Evolutionary conservation across 2,888 invertebrate species (phyloP).

Genomic region (Cancer borealis): DNA sequence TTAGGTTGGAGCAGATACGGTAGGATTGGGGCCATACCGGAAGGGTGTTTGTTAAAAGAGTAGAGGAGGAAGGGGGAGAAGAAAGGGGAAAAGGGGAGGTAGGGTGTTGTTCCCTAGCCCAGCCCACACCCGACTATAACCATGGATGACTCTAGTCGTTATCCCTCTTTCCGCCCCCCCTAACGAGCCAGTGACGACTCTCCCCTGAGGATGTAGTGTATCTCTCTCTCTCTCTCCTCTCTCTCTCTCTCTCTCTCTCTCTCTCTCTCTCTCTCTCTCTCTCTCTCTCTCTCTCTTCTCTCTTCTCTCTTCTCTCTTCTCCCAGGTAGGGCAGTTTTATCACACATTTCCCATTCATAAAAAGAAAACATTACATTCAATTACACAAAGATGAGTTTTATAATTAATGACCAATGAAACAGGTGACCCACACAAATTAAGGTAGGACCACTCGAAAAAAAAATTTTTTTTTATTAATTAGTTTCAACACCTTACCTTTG

Average conservation of each 20-base stretch:
- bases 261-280: conserved; percentile 29
- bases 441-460: neutral
- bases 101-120: neutral
- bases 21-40: no score
- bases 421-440: neutral
- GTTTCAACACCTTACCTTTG: neutral
- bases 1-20: no score
- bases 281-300: conserved; percentile 1
- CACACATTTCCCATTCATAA: no score
- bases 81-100: neutral
- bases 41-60: neutral
- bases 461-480: neutral
- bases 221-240: conserved; percentile 36
- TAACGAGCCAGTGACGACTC: conserved; percentile 15
- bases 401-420: neutral
- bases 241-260: conserved; percentile 40
- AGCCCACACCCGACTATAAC: conserved; percentile 1
- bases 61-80: neutral
- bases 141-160: conserved; percentile 7
- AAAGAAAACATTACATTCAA: neutral
- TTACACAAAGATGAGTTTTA: neutral
- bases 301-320: conserved; percentile 18
- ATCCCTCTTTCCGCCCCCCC: neutral
- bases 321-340: neutral
- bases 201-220: neutral